These are phyloP conservation scores for Anarsia innoxiella DNA, from an alignment of 2,888 invertebrate species.

Conservation along the genomic window DNA sequence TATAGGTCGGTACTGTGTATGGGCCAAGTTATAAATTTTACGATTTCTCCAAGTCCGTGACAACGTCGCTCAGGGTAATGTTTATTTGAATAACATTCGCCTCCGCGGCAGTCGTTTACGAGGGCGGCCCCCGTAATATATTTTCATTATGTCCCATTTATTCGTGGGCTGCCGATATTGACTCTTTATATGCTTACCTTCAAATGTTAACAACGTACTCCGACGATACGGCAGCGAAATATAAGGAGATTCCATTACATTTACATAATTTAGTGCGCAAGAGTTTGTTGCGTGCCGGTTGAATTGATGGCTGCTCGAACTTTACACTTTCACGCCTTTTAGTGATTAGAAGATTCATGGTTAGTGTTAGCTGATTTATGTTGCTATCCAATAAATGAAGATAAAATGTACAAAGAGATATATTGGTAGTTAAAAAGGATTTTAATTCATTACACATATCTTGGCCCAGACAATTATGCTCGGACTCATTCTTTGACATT, in stretches of 20 bases:
- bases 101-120: slow-evolving; percentile 50
- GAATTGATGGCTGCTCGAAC: slow-evolving; percentile 1
- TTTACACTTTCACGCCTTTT: slow-evolving; percentile 5
- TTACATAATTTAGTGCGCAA: slow-evolving; percentile 36
- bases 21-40: slow-evolving; percentile 50
- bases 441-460: too few relatives aligned
- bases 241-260: slow-evolving; percentile 45
- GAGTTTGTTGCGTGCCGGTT: slow-evolving; percentile 20
- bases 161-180: slow-evolving; percentile 53
- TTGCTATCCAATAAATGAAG: too few relatives aligned
- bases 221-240: slow-evolving; percentile 33
- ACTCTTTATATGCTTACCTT: slow-evolving; percentile 57
- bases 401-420: too few relatives aligned
- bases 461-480: too few relatives aligned
- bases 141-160: slow-evolving; percentile 67
- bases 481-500: too few relatives aligned
- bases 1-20: slow-evolving; percentile 30
- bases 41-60: slow-evolving; percentile 49
- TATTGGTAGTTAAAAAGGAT: too few relatives aligned
- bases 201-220: slow-evolving; percentile 50
- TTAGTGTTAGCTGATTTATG: too few relatives aligned
- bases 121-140: slow-evolving; percentile 53
- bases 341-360: too few relatives aligned
- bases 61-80: slow-evolving; percentile 52
- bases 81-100: slow-evolving; percentile 62